A percentile compares a stretch with the other conserved stretches of the same genome.
These are phyloP conservation scores for Drusus annulatus DNA, from an alignment of 1,140 invertebrate species.

Conservation along the genomic window DNA sequence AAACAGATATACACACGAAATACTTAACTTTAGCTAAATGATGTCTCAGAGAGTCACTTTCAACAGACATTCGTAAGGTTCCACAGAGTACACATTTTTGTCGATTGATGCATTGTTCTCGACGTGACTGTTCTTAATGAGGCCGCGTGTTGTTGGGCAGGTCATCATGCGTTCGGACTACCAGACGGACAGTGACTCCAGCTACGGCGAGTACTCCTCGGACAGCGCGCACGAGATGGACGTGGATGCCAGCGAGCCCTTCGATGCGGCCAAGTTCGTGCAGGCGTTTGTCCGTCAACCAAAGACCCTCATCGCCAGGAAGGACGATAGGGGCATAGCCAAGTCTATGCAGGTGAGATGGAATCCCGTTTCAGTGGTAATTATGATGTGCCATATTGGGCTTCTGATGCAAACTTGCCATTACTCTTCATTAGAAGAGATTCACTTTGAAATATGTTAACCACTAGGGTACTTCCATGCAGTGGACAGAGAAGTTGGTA, in stretches of 20 bases:
- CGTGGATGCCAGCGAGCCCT: conserved; percentile 29
- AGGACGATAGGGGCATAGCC: conserved; percentile 41
- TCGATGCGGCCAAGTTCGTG: conserved; percentile 54
- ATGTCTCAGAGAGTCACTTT: too few species aligned
- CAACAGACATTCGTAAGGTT: too few species aligned
- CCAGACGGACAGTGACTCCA: conserved; percentile 45
- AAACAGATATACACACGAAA: too few species aligned
- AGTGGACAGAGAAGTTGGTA: too few species aligned
- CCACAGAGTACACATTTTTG: neutral
- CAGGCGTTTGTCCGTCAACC: conserved; percentile 51
- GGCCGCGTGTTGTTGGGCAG: neutral
- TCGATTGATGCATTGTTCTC: too few species aligned
- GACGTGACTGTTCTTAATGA: neutral
- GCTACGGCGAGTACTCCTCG: conserved; percentile 56
- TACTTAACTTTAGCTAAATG: too few species aligned
- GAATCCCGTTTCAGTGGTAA: neutral
- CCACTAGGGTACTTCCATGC: too few species aligned
- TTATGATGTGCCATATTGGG: too few species aligned
- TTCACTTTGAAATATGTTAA: too few species aligned
- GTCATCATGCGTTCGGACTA: conserved; percentile 30
- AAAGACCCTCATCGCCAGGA: conserved; percentile 49
- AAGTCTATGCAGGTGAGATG: conserved; percentile 53
- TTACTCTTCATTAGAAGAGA: too few species aligned
- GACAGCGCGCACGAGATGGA: conserved; percentile 51
- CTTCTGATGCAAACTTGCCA: too few species aligned